Evolutionary conservation across 2,888 invertebrate genomes (phyloP).

Genomic region (Tortrix viridana): DNA sequence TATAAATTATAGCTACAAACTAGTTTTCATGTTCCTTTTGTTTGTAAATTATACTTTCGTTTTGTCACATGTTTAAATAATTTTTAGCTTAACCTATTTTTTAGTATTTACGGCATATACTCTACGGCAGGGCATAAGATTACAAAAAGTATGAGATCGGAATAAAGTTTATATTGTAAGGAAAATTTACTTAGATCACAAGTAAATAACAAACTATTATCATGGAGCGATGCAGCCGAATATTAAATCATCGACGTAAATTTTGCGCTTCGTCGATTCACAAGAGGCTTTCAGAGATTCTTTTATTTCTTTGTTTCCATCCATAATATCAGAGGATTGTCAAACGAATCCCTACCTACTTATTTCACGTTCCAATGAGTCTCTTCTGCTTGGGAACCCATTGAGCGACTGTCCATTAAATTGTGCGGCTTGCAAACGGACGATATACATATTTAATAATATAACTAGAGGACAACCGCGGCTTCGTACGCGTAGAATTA

Average conservation of each 20-base stretch:
- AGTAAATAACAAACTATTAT: neutral
- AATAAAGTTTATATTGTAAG: too few species aligned
- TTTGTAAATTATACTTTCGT: too few species aligned
- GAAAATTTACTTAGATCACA: neutral
- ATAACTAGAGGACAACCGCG: too few species aligned
- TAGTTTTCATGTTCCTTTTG: too few species aligned
- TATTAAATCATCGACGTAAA: slow-evolving; percentile 30
- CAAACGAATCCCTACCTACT: slow-evolving; percentile 47
- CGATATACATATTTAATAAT: too few species aligned
- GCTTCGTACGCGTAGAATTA: too few species aligned
- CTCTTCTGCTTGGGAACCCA: slow-evolving; percentile 41
- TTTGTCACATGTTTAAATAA: too few species aligned
- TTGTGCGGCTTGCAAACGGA: slow-evolving; percentile 5
- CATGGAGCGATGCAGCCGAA: neutral
- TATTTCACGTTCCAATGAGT: slow-evolving; percentile 50
- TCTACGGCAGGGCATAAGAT: too few species aligned
- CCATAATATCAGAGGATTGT: slow-evolving; percentile 45
- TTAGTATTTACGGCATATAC: too few species aligned
- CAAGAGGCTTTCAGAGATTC: slow-evolving; percentile 16
- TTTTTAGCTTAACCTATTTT: too few species aligned
- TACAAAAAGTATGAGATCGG: too few species aligned
- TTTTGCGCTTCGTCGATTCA: slow-evolving; percentile 19
- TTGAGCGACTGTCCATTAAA: slow-evolving; percentile 40
- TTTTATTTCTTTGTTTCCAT: slow-evolving; percentile 46
- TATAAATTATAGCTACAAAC: too few species aligned